Evolutionary conservation across 2,888 invertebrate genomes (phyloP), one percentile per base, ranked within the genome.

Genomic region (Rhorus exstirpatorius): DNA sequence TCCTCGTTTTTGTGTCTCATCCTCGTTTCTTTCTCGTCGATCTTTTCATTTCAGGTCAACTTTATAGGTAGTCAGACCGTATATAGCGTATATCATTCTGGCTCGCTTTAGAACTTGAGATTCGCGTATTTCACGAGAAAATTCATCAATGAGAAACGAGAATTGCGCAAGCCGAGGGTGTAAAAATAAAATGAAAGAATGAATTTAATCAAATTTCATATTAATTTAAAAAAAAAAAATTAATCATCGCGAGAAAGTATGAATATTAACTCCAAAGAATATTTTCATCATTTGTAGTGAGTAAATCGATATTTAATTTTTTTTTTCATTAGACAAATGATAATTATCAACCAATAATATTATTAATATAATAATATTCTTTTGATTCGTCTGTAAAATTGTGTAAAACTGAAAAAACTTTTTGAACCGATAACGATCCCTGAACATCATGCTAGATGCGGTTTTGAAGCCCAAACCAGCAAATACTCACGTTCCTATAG

Each of bases 21-120:
- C 51, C 53, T 61, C 72, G 72, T 55, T 72, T 60, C 60, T 81
- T 77, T 81, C 77, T 53, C 74, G 61, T 68, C 78, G 46, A 58
- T 74, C 72, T 81, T 81, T 81, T 74, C 81, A 81, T 81, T 81
- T 74, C 38, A 61, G 26, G 26, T n/a, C 41, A 78, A 74, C 72
- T 78, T 78, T 72, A 81, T 72, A 77, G 53, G 46, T 44, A 51
- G 26, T 58, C 26, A 6, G 3, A 38, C 19, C 26, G 14, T 55
- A 21, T n/a, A 24, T 44, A 38, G 46, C 71, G 38, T 21, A 31
- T 58, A 51, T 67, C 26, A 63, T 46, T 14, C 8, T 44, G 19
- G 12, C 49, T 7, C 44, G 60, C 21, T 65, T 53, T 67, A 12
- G 14, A 74, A 68, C 61, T 63, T 38, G n/a, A 38, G 60, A 8